Base-by-base conservation (phyloP, 2,113 vertebrate species). In the Pungitius pungitius region DNA sequence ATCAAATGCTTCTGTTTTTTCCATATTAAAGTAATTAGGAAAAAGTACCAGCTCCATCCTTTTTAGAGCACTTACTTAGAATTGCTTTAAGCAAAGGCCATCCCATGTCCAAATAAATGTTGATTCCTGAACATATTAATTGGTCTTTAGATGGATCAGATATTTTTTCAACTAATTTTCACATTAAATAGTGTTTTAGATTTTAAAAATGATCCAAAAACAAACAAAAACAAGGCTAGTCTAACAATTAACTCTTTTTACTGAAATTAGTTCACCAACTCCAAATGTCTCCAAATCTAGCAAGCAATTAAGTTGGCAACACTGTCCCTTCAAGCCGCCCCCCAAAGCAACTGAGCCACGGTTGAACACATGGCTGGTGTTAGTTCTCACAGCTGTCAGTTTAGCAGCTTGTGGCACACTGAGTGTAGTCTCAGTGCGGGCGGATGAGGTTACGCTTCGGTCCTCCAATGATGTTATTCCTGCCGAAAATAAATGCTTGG, bases 51-150 rank as follows among this genome's bases (percentile, higher is more conserved):
- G 8, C 60, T 22, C 42, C 2, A 26, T 52, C 13, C 14, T 70
- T 76, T 78, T 52, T n/a, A 69, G 69, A 60, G 26, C 33, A 58
- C 13, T 71, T 49, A 35, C 45, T 22, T 57, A 26, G 43, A 39
- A 69, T 61, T 42, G 37, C 33, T 47, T 22, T 6, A 12, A 35
- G 56, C 11, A 22, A 20, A 61, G 18, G 11, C 5, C 62, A 63
- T n/a, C 35, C 6, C 18, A 17, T 42, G 63, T 14, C 4, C 6
- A 17, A 33, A 55, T 30, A 62, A 73, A 72, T 43, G 35, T 13
- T 33, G 40, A 20, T 58, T 26, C 57, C n/a, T 2, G 18, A 8
- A 37, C 13, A 35, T n/a, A 27, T 35, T 18, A 35, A 7, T 35
- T 35, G 33, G 33, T 35, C 33, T 35, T 35, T 30, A 30, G 30